A percentile compares a stretch with the other conserved stretches of the same genome.
Conservation (phyloP, 2,888 invertebrate species). For the Meliscaeva auricollis region DNA sequence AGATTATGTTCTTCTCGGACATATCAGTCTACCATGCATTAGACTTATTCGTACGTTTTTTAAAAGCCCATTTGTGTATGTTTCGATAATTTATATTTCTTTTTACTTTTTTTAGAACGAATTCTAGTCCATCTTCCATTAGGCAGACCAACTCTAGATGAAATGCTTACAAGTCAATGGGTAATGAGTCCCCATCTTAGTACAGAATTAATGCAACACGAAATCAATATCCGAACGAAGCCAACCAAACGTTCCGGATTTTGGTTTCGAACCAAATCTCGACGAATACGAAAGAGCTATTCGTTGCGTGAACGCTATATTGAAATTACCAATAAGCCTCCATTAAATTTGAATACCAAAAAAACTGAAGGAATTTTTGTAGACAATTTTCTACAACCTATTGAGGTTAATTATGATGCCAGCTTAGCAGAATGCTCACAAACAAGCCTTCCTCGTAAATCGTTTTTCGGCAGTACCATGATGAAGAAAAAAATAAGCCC, state of each 20-base stretch:
- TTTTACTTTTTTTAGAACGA: constrained; percentile 82
- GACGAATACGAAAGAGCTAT: constrained; percentile 82
- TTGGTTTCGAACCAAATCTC: constrained; percentile 83
- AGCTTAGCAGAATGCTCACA: constrained; percentile 77
- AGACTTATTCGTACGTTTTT: constrained; percentile 84
- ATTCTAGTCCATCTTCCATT: constrained; percentile 85
- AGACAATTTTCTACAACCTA: constrained; percentile 83
- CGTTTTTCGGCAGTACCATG: constrained; percentile 81
- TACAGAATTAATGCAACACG: constrained; percentile 82
- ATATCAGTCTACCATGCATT: constrained; percentile 85
- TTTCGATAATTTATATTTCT: not conserved
- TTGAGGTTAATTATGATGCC: constrained; percentile 80
- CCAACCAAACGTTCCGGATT: constrained; percentile 81
- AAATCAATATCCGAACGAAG: constrained; percentile 81
- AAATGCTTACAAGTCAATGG: constrained; percentile 86
- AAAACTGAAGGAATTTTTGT: constrained; percentile 82
- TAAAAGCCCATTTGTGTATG: not conserved
- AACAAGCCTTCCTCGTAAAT: constrained; percentile 79
- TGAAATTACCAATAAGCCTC: constrained; percentile 82
- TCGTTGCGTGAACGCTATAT: constrained; percentile 82
- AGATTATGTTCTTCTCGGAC: constrained; percentile 85
- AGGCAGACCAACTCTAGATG: constrained; percentile 84
- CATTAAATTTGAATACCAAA: constrained; percentile 83
- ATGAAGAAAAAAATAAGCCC: constrained; percentile 84
- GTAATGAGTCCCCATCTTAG: constrained; percentile 83